phyloP scores from a whole-genome alignment of 2,113 vertebrate species.

The Amphilophus citrinellus region DNA sequence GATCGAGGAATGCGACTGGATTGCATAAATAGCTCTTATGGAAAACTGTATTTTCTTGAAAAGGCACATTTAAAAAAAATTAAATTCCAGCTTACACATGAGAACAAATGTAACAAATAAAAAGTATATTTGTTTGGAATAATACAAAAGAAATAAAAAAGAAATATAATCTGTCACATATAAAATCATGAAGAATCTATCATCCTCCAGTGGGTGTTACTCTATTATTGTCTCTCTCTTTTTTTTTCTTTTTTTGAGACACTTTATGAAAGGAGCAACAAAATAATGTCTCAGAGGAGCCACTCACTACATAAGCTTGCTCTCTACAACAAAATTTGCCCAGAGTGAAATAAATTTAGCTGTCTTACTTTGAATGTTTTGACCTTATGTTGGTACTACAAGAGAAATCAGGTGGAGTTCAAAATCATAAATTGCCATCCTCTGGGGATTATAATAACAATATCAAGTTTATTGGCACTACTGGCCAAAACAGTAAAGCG shows the following conservation, averaged over 20 bases:
- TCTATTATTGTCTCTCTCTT: not conserved
- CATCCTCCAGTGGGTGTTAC: not conserved
- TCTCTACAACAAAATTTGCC: not conserved
- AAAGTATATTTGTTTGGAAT: not conserved
- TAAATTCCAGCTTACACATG: not conserved
- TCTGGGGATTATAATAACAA: not conserved
- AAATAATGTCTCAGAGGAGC: not conserved
- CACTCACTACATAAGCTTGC: not conserved
- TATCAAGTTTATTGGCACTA: constrained; percentile 4
- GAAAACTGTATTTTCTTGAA: constrained; percentile 19
- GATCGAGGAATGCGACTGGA: constrained; percentile 20
- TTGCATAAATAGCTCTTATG: constrained; percentile 21
- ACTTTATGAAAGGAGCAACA: not conserved
- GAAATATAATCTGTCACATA: not conserved
- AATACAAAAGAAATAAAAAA: not conserved
- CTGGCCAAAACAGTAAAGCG: not conserved
- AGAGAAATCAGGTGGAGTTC: not conserved
- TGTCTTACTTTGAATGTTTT: constrained; percentile 1
- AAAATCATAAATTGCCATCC: not conserved
- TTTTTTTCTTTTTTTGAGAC: not conserved
- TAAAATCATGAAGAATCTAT: not conserved
- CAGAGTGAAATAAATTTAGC: constrained; percentile 1
- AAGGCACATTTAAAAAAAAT: not conserved
- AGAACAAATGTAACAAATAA: not conserved
- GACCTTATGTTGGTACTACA: not conserved